These are phyloP conservation scores for Syngnathus floridae DNA, from an alignment of 2,113 vertebrate species.

Conservation along the genomic window DNA sequence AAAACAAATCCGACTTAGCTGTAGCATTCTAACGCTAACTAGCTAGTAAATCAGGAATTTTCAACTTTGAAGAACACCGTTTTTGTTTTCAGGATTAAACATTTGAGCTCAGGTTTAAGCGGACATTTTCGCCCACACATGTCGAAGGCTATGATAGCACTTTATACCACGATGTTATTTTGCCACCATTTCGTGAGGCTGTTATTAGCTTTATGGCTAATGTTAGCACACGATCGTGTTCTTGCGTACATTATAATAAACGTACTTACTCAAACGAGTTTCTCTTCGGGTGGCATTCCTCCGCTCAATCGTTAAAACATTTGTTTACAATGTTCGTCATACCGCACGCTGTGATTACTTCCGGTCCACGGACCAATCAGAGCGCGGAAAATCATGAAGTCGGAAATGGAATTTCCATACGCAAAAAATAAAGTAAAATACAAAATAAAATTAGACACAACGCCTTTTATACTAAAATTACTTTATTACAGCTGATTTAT, in stretches of 20 bases:
- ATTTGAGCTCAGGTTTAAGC: not conserved
- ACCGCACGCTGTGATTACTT: conserved; percentile 11
- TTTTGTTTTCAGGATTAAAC: not conserved
- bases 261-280: conserved; percentile 36
- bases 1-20: not conserved
- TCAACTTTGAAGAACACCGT: not conserved
- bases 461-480: conserved; percentile 89
- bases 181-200: not conserved
- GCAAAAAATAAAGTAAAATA: not conserved
- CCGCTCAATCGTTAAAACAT: not conserved
- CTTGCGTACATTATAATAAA: too few relatives aligned
- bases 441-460: conserved; percentile 1
- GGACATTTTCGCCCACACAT: not conserved
- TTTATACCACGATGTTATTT: not conserved
- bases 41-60: not conserved
- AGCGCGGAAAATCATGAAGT: not conserved
- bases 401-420: not conserved
- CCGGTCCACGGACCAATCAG: conserved; percentile 7
- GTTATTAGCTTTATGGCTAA: not conserved
- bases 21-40: not conserved
- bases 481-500: conserved; percentile 99
- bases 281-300: conserved; percentile 30
- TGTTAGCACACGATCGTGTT: not conserved
- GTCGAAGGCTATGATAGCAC: not conserved
- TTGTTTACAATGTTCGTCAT: conserved; percentile 49